Evolutionary conservation across 1,140 invertebrate species (phyloP).

Genomic region (Aphis gossypii): DNA sequence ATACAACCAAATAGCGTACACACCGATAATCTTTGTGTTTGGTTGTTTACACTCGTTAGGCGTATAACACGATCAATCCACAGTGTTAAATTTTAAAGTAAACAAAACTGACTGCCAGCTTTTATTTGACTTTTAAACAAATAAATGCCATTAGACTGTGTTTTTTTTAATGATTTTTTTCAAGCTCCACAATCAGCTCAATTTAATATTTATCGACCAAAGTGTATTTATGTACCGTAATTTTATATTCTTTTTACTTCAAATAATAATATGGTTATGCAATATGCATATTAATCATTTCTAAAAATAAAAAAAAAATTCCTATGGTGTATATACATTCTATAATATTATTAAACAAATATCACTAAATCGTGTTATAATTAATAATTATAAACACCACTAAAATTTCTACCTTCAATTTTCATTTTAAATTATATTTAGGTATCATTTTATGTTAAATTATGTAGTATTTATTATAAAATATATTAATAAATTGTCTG

Average conservation of each 20-base stretch:
- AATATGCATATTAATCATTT: not conserved
- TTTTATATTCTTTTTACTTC: not conserved
- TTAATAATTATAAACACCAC: not conserved
- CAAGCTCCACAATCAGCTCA: not conserved
- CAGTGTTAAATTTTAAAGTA: constrained; percentile 9
- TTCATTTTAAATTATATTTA: not conserved
- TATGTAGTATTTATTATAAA: not conserved
- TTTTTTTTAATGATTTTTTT: not conserved
- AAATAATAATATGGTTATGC: not conserved
- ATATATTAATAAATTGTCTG: not conserved
- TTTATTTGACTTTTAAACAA: not conserved
- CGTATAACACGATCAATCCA: not conserved
- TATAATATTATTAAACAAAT: not conserved
- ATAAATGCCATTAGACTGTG: not conserved
- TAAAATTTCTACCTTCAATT: not conserved
- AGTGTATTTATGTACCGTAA: not conserved
- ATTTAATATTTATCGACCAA: not conserved
- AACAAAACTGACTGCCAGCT: not conserved
- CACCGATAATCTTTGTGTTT: not conserved
- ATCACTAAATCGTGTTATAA: not conserved
- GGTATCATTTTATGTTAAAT: no score
- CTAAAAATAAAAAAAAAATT: not conserved
- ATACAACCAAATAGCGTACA: not conserved
- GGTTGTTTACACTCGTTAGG: not conserved
- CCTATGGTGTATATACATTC: not conserved